phyloP scores from a whole-genome alignment of 1,140 invertebrate genomes.

The Aphaenogaster ashmeadi region DNA sequence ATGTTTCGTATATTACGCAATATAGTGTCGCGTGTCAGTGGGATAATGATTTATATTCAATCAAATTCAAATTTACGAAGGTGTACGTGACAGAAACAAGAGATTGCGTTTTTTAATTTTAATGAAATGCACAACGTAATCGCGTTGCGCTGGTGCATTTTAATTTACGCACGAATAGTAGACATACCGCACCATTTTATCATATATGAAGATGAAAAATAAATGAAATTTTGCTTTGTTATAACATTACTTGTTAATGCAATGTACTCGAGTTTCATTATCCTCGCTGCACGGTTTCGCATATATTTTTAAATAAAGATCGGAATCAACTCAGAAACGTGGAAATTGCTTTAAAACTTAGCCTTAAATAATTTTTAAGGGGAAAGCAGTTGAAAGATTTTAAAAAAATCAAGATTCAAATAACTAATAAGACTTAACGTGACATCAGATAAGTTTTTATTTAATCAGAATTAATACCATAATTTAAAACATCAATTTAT shows the following conservation, averaged over 20 bases:
- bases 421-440: not conserved
- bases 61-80: constrained; percentile 25
- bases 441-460: not conserved
- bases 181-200: constrained; percentile 21
- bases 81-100: constrained; percentile 38
- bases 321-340: not conserved
- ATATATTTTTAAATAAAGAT: constrained; percentile 34
- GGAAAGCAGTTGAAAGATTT: not conserved
- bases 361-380: not conserved
- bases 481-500: not conserved
- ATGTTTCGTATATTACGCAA: not conserved
- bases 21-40: not conserved
- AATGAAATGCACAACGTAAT: constrained; percentile 47
- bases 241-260: constrained; percentile 45
- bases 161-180: constrained; percentile 45
- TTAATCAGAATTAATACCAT: not conserved
- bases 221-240: constrained; percentile 45
- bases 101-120: constrained; percentile 53
- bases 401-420: not conserved
- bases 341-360: not conserved
- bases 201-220: constrained; percentile 54
- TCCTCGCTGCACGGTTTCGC: not conserved
- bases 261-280: constrained; percentile 20
- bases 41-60: constrained; percentile 18
- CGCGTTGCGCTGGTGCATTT: constrained; percentile 26